Conservation (phyloP, 2,113 vertebrate genomes). For the Parus major region DNA sequence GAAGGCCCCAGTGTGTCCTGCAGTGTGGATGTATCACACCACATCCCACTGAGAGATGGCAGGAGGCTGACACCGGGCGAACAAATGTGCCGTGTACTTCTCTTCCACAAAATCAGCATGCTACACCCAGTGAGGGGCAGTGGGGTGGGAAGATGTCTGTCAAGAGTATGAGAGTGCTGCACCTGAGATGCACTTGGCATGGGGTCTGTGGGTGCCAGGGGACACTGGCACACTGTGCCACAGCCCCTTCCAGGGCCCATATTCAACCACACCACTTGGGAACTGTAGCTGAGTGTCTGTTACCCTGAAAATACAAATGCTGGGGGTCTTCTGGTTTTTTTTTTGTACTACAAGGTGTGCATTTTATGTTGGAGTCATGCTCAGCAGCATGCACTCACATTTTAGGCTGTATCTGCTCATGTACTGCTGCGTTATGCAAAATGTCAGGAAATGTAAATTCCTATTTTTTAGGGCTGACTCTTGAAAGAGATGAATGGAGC, state of each 20-base stretch:
- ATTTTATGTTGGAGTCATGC: background rate
- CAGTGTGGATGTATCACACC: background rate
- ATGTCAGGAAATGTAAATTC: background rate
- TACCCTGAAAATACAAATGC: background rate
- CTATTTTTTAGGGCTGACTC: background rate
- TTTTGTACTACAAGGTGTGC: background rate
- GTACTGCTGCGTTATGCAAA: background rate
- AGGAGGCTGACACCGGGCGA: background rate
- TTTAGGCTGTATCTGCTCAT: background rate
- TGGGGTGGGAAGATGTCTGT: background rate
- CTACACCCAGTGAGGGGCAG: background rate
- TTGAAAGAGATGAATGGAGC: background rate
- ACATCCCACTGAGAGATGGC: background rate
- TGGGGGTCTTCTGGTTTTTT: background rate
- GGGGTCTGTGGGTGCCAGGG: fast-evolving
- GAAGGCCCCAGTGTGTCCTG: background rate
- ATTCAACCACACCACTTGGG: background rate
- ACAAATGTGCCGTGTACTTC: background rate
- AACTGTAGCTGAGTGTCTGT: background rate
- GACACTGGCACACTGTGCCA: fast-evolving
- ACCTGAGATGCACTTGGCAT: background rate
- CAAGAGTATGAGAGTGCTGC: background rate
- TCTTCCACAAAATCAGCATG: background rate
- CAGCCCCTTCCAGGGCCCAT: fast-evolving
- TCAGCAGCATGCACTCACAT: background rate